These are phyloP conservation scores for Kryptopterus vitreolus DNA, from an alignment of 2,797 vertebrate genomes.

Conservation along the genomic window DNA sequence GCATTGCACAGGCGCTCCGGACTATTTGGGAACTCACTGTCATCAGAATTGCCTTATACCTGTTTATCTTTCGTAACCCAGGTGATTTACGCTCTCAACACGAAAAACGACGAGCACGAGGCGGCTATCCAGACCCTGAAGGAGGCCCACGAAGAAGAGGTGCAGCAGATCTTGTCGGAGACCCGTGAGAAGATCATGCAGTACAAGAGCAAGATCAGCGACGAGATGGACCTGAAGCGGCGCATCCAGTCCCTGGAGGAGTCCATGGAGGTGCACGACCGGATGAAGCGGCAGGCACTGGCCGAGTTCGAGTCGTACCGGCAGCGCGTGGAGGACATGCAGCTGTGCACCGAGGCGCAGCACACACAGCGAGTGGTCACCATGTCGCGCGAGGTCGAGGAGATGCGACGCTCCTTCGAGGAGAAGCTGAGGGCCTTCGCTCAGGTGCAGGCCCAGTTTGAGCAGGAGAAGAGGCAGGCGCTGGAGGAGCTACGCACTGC, in stretches of 20 bases:
- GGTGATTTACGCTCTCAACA: constrained; percentile 99
- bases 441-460: constrained; percentile 87
- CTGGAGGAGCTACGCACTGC: constrained; percentile 86
- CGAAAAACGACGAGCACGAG: constrained; percentile 97
- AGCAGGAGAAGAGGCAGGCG: constrained; percentile 87
- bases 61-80: constrained; percentile 59
- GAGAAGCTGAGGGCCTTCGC: constrained; percentile 88
- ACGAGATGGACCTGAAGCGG: constrained; percentile 91
- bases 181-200: constrained; percentile 93
- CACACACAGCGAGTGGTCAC: constrained; percentile 93
- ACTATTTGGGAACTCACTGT: neutral
- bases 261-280: constrained; percentile 91
- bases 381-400: constrained; percentile 97
- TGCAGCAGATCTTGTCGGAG: constrained; percentile 96
- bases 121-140: constrained; percentile 93
- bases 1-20: too few species aligned
- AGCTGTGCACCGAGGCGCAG: constrained; percentile 93
- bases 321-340: constrained; percentile 93
- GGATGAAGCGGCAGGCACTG: constrained; percentile 93
- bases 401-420: constrained; percentile 94
- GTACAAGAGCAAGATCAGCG: constrained; percentile 92
- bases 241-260: constrained; percentile 94
- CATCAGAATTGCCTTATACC: neutral
- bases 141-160: constrained; percentile 97
- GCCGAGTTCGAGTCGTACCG: constrained; percentile 95